Base-by-base conservation (phyloP, 2,888 invertebrate species). In the Caenorhabditis drosophilae region DNA sequence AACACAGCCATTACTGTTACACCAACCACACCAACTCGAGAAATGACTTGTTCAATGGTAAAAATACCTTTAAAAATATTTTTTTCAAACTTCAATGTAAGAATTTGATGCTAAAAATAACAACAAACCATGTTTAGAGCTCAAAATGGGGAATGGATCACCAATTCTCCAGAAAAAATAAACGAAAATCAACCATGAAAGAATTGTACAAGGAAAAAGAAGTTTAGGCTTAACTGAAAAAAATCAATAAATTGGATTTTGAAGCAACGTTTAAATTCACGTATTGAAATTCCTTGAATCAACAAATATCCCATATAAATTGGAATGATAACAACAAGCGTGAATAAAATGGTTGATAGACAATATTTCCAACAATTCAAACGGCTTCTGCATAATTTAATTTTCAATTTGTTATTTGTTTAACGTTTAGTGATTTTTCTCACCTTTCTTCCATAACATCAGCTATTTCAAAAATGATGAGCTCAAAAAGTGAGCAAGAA, bases 91-190 rank as follows among this genome's bases (percentile, higher is more conserved):
- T 12, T 35, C 22, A 41, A 6, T 12, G 15, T 36, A 12, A 11
- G 25, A 35, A 12, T 55, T 47, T 31, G 0, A 22, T 52, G 26
- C n/a, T 11, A 12, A 15, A 25, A 35, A 15, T n/a, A 35, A 11
- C n/a, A 53, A 34, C 77, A 75, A 73, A 85, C 96, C 95, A 87
- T 96, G 93, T 83, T 95, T 94, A 2, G 94, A 92, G 85, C 92
- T 96, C 25, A 94, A 87, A 79, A 99, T 91, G 4, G 98, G 98
- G 85, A 98, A 98, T 0, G 97, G 96, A 85, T 98, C 97, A 0
- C 98, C 98, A 63, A 98, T 89, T 86, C 96, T 95, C 98, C 98
- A 99, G 84, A 99, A 95, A 81, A 95, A 90, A 83, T 94, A 93
- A 23, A 98, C 87, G 84, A 94, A 97, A 53, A 91, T 88, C 67